These are phyloP conservation scores for Tachyglossus aculeatus DNA, from an alignment of 2,797 vertebrate species.

Conservation along the genomic window DNA sequence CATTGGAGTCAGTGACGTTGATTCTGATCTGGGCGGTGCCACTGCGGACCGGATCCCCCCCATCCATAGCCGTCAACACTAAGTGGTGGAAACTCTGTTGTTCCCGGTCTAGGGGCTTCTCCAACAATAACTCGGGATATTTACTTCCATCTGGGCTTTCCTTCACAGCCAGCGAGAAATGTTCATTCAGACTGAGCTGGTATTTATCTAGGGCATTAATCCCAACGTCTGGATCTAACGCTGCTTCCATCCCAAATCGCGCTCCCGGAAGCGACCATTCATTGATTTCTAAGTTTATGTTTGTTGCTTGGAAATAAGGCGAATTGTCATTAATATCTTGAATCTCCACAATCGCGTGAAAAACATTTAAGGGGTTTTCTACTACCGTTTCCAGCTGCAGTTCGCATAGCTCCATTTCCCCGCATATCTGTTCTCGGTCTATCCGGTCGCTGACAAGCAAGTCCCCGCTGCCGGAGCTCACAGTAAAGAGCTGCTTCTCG, in stretches of 20 bases:
- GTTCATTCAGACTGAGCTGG: conserved; percentile 26
- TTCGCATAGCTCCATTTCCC: conserved; percentile 70
- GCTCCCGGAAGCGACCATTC: conserved; percentile 66
- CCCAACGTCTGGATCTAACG: conserved; percentile 53
- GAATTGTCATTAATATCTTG: conserved; percentile 77
- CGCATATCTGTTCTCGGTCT: conserved; percentile 79
- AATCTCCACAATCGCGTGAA: conserved; percentile 70
- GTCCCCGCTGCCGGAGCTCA: conserved; percentile 73
- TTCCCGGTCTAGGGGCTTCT: conserved; percentile 60
- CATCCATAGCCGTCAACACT: conserved; percentile 55
- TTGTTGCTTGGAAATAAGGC: conserved; percentile 56
- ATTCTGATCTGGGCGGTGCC: conserved; percentile 58
- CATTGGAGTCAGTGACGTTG: conserved; percentile 69
- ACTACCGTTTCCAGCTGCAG: conserved; percentile 81
- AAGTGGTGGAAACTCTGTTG: conserved; percentile 39
- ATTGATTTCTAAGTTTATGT: conserved; percentile 63
- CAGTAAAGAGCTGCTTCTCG: conserved; percentile 69
- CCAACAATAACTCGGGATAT: conserved; percentile 53
- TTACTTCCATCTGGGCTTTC: conserved; percentile 49
- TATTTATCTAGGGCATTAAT: conserved; percentile 58
- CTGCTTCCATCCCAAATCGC: conserved; percentile 50
- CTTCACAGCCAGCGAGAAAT: conserved; percentile 65
- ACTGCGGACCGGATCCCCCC: conserved; percentile 56
- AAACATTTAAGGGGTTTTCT: conserved; percentile 82
- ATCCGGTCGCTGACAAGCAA: conserved; percentile 71